A percentile compares a stretch with the other conserved stretches of the same genome.
Conservation (phyloP, 2,797 vertebrate genomes). For the Micrastur ruficollis region DNA sequence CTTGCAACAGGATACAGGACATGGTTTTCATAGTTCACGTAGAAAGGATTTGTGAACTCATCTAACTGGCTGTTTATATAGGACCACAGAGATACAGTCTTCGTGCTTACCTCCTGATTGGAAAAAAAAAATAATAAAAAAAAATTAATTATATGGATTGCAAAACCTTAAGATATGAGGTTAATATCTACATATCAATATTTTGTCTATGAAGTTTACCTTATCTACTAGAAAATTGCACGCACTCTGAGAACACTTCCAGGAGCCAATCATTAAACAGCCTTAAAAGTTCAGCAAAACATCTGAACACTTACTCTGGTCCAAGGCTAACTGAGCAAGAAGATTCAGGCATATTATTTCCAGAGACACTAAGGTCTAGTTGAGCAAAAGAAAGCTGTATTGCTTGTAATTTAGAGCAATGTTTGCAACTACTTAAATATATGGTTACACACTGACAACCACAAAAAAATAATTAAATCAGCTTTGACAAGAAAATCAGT, state of each 20-base stretch:
- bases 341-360: background rate
- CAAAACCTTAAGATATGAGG: background rate
- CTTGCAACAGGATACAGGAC: conserved; percentile 91
- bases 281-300: background rate
- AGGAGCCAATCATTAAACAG: background rate
- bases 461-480: background rate
- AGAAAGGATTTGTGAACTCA: conserved; percentile 96
- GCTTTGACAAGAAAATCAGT: background rate
- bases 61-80: conserved; percentile 93
- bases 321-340: background rate
- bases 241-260: background rate
- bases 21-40: conserved; percentile 90
- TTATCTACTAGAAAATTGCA: background rate
- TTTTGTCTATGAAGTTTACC: background rate
- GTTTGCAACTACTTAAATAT: background rate
- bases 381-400: background rate
- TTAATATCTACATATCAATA: background rate
- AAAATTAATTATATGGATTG: background rate
- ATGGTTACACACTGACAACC: background rate
- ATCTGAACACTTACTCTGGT: background rate
- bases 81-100: conserved; percentile 91
- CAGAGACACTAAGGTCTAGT: background rate
- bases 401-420: background rate
- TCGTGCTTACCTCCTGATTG: conserved; percentile 82
- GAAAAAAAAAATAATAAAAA: background rate